A percentile compares a stretch with the other conserved stretches of the same genome.
These are phyloP conservation scores for Clarias platycephalus DNA, from an alignment of 2,797 vertebrate genomes.

Conservation along the genomic window DNA sequence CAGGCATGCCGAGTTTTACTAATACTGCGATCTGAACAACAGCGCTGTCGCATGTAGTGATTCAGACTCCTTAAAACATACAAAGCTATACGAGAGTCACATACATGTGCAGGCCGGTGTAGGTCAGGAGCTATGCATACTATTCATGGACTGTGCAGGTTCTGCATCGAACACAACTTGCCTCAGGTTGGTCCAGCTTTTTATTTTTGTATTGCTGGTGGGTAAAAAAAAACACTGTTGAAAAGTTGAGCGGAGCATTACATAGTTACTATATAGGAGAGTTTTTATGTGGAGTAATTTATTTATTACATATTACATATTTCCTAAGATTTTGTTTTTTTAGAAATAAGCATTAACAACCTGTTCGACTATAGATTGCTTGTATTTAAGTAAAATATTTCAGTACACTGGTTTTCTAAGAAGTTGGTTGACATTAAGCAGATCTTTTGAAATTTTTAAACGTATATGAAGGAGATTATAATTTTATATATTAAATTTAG, in stretches of 20 bases:
- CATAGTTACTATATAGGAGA: background rate
- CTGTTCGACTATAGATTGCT: background rate
- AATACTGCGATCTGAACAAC: conserved; percentile 57
- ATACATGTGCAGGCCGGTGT: conserved; percentile 42
- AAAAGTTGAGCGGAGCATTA: background rate
- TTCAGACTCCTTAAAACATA: conserved; percentile 33
- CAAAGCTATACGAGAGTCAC: conserved; percentile 5
- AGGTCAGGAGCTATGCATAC: conserved; percentile 79
- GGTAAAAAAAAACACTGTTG: background rate
- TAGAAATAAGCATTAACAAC: background rate
- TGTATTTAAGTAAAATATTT: background rate
- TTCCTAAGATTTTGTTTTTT: background rate
- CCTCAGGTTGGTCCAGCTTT: conserved; percentile 74
- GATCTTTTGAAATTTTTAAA: background rate
- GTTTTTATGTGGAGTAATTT: background rate
- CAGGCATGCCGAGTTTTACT: conserved; percentile 76
- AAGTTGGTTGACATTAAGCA: background rate
- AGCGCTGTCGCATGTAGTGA: conserved; percentile 38
- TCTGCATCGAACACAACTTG: conserved; percentile 85
- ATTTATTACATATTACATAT: background rate
- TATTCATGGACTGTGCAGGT: conserved; percentile 84
- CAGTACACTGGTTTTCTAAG: background rate
- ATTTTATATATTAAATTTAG: background rate
- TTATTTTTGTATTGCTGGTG: conserved; percentile 11
- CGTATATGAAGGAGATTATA: background rate